Evolutionary conservation across 2,797 vertebrate species (phyloP).

Genomic region (Phataginus tricuspis): DNA sequence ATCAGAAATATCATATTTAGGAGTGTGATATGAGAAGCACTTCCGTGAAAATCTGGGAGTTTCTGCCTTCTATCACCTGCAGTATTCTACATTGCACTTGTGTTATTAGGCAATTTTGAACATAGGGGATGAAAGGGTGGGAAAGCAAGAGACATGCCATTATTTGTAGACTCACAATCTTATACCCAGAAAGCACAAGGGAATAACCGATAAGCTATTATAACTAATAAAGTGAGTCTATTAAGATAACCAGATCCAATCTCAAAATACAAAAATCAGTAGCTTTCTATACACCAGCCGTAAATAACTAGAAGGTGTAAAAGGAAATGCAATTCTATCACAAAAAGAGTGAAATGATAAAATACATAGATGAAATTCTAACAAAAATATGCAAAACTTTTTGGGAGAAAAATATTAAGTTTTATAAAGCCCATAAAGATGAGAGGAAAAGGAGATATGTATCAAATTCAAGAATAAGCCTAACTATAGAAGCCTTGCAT

Average conservation of each 20-base stretch:
- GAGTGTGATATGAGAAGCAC: background rate
- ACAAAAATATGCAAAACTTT: background rate
- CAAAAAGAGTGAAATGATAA: background rate
- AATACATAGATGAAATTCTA: background rate
- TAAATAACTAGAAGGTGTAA: conserved; percentile 14
- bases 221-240: background rate
- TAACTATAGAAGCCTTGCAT: background rate
- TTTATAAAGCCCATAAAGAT: background rate
- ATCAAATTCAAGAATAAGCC: background rate
- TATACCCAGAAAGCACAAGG: background rate
- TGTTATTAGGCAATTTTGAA: background rate
- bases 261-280: background rate
- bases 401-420: background rate
- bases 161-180: background rate
- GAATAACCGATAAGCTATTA: background rate
- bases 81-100: background rate
- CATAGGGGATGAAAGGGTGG: background rate
- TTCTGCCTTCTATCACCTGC: background rate
- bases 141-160: background rate
- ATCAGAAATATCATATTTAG: background rate
- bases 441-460: background rate
- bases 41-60: background rate
- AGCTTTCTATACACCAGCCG: background rate
- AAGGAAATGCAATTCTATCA: background rate
- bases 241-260: background rate